phyloP scores from a whole-genome alignment of 2,888 invertebrate species.

The Dastarcus helophoroides region DNA sequence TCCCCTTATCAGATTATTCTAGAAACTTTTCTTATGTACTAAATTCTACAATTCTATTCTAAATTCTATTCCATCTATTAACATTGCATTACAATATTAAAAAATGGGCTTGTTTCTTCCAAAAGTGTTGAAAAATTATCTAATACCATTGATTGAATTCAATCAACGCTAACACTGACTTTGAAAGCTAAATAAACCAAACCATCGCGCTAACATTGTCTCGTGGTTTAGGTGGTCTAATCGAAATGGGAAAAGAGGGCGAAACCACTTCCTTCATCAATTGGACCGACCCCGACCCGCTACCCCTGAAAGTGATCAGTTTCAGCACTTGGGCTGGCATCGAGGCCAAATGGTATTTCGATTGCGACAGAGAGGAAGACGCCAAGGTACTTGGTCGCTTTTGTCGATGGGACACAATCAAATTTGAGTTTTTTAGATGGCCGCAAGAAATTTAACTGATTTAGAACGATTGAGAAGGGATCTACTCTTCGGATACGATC shows the following conservation, averaged over 20 bases:
- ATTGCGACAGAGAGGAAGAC: constrained; percentile 44
- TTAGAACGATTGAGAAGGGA: constrained; percentile 43
- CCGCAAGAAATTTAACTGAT: constrained; percentile 37
- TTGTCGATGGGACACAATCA: not conserved
- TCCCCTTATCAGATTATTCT: no score
- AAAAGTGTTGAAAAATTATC: no score
- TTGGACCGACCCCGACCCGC: constrained; percentile 47
- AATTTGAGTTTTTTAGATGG: constrained; percentile 25
- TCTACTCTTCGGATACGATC: constrained; percentile 40
- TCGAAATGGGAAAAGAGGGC: constrained; percentile 53
- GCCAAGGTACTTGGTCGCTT: constrained; percentile 16
- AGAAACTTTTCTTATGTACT: no score
- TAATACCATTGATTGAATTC: no score
- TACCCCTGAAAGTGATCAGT: constrained; percentile 53
- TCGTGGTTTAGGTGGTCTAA: constrained; percentile 46
- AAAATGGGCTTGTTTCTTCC: no score
- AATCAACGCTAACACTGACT: no score
- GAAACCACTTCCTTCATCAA: constrained; percentile 46
- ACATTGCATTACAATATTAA: no score
- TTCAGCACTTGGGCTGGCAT: constrained; percentile 57
- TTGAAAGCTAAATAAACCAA: no score
- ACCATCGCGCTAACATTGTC: no score
- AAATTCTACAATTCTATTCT: no score
- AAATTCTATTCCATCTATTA: no score
- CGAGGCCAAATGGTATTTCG: constrained; percentile 57